Conservation (phyloP, 1,140 invertebrate species). For the Oncopeltus fasciatus region DNA sequence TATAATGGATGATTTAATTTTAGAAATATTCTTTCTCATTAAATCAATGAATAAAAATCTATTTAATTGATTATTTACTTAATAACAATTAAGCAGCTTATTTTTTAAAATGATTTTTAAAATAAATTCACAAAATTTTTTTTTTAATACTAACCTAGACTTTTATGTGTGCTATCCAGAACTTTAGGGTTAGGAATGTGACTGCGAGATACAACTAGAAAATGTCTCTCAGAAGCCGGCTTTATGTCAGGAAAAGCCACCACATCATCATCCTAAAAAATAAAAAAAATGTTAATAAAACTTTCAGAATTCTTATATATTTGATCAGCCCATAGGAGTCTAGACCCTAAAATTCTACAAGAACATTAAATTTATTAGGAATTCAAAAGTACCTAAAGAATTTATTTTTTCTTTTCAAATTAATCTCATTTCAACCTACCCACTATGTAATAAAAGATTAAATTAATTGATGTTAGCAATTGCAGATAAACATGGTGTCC, state of each 20-base stretch:
- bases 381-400: background rate
- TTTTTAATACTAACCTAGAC: conserved; percentile 28
- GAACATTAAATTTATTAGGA: background rate
- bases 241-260: conserved; percentile 70
- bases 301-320: background rate
- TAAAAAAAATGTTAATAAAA: background rate
- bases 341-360: background rate
- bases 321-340: too few species aligned
- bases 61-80: background rate
- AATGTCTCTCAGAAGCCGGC: conserved; percentile 66
- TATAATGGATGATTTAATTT: too few species aligned
- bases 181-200: conserved; percentile 60
- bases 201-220: conserved; percentile 57
- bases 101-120: background rate
- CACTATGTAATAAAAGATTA: background rate
- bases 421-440: background rate
- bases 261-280: conserved; percentile 51
- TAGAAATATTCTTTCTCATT: too few species aligned
- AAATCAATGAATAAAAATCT: background rate
- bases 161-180: conserved; percentile 44
- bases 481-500: too few species aligned
- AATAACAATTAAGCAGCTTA: background rate
- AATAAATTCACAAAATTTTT: background rate
- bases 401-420: background rate
- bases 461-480: too few species aligned